Percentiles rank a stretch among this genome's conserved stretches.
Conservation (phyloP, 92 coral and sea anemone genomes). For the Parazoanthus swiftii region DNA sequence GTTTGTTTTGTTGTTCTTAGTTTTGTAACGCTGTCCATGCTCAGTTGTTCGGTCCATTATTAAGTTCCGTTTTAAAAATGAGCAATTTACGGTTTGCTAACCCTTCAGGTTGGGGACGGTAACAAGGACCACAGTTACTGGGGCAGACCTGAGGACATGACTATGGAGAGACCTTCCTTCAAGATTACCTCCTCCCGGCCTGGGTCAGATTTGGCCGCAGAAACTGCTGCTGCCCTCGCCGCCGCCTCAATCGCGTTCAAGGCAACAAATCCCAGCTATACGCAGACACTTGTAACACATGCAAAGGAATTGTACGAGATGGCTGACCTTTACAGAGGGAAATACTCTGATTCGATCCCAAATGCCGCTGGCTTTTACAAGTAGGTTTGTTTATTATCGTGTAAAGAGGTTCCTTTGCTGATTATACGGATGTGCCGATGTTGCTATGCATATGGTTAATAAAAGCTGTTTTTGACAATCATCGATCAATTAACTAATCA, state of each 20-base stretch:
- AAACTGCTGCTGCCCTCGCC: conserved; percentile 94
- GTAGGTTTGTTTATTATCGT: not conserved
- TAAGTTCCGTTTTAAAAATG: no score
- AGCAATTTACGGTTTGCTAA: no score
- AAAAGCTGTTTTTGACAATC: not conserved
- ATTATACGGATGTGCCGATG: no score
- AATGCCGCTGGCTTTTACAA: conserved; percentile 72
- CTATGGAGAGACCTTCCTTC: conserved; percentile 82
- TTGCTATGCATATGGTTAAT: not conserved
- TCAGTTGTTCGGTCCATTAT: not conserved
- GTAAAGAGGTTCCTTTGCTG: not conserved
- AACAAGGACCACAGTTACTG: conserved; percentile 76
- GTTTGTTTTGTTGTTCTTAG: no score
- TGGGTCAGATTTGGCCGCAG: conserved; percentile 90
- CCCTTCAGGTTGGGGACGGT: conserved; percentile 81
- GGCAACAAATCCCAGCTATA: conserved; percentile 52
- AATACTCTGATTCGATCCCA: conserved; percentile 76
- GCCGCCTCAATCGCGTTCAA: conserved; percentile 84
- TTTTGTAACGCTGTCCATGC: not conserved
- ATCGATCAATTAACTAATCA: no score
- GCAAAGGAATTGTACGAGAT: conserved; percentile 76
- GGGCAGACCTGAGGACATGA: conserved; percentile 98
- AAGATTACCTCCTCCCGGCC: conserved; percentile 74
- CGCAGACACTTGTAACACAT: conserved; percentile 65
- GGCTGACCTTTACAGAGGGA: conserved; percentile 80